A percentile compares a stretch with the other conserved stretches of the same genome.
Conservation (phyloP, 1,140 invertebrate species). For the Macrosteles quadrilineatus region DNA sequence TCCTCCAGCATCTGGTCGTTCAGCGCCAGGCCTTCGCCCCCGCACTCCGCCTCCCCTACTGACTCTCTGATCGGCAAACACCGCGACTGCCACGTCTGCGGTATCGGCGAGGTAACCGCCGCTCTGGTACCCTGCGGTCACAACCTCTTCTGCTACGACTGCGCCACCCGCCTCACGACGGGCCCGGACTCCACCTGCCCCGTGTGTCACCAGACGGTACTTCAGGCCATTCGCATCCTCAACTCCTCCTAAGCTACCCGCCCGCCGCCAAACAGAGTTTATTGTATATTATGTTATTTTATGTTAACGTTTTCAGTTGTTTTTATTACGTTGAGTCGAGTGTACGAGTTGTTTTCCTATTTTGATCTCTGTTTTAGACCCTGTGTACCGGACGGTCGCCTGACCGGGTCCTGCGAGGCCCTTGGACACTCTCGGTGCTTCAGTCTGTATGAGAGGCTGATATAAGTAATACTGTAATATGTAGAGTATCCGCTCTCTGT, state of each 20-base stretch:
- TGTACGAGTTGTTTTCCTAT: slow-evolving; percentile 24
- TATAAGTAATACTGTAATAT: background rate
- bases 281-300: slow-evolving; percentile 29
- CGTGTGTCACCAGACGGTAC: slow-evolving; percentile 75
- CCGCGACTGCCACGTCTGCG: slow-evolving; percentile 81
- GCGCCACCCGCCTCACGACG: slow-evolving; percentile 78
- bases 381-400: background rate
- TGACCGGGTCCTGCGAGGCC: slow-evolving; percentile 2
- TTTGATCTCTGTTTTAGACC: slow-evolving; percentile 12
- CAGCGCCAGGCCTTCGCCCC: slow-evolving; percentile 67
- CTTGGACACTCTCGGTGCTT: slow-evolving; percentile 9
- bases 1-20: slow-evolving; percentile 74
- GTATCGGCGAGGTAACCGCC: slow-evolving; percentile 82
- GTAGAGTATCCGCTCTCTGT: background rate
- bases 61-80: slow-evolving; percentile 65
- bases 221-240: slow-evolving; percentile 78
- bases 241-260: slow-evolving; percentile 40
- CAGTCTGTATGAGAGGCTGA: slow-evolving; percentile 8
- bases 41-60: slow-evolving; percentile 65
- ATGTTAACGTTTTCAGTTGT: slow-evolving; percentile 26
- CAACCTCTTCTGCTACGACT: slow-evolving; percentile 92
- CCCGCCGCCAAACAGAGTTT: slow-evolving; percentile 18
- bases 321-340: slow-evolving; percentile 16
- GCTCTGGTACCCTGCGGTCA: slow-evolving; percentile 92
- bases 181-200: slow-evolving; percentile 73